Evolutionary conservation across 2,888 invertebrate genomes (phyloP).

Genomic region (Cyaniris semiargus): DNA sequence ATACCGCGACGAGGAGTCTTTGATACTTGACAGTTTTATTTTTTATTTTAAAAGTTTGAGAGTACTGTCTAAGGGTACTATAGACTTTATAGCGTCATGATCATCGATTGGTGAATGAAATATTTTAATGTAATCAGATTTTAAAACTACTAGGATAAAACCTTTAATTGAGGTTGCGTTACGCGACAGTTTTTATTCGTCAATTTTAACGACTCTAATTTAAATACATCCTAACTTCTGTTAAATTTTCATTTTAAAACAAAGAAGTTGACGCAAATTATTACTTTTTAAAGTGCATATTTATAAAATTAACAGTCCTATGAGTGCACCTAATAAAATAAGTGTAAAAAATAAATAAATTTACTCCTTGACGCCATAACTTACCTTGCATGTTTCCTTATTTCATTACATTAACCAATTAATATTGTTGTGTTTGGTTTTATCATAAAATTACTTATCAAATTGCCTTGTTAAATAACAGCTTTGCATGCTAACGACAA

Average conservation of each 20-base stretch:
- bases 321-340: not conserved
- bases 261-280: not conserved
- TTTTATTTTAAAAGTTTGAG: too few species aligned
- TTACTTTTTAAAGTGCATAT: not conserved
- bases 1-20: constrained; percentile 45
- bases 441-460: constrained; percentile 59
- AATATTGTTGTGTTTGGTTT: constrained; percentile 50
- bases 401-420: constrained; percentile 54
- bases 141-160: too few species aligned
- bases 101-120: too few species aligned
- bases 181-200: too few species aligned
- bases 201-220: too few species aligned
- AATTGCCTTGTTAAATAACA: constrained; percentile 49
- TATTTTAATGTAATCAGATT: too few species aligned
- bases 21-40: constrained; percentile 50
- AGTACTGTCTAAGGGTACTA: too few species aligned
- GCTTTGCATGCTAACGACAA: constrained; percentile 58
- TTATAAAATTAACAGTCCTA: not conserved
- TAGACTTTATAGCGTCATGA: too few species aligned
- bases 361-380: not conserved
- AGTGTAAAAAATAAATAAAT: constrained; percentile 17
- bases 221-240: too few species aligned
- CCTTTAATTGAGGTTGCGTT: too few species aligned
- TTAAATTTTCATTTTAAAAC: too few species aligned
- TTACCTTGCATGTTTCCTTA: constrained; percentile 33